Evolutionary conservation across 2,113 vertebrate genomes (phyloP), one percentile per base, ranked within the genome.

Genomic region (Fregata magnificens): DNA sequence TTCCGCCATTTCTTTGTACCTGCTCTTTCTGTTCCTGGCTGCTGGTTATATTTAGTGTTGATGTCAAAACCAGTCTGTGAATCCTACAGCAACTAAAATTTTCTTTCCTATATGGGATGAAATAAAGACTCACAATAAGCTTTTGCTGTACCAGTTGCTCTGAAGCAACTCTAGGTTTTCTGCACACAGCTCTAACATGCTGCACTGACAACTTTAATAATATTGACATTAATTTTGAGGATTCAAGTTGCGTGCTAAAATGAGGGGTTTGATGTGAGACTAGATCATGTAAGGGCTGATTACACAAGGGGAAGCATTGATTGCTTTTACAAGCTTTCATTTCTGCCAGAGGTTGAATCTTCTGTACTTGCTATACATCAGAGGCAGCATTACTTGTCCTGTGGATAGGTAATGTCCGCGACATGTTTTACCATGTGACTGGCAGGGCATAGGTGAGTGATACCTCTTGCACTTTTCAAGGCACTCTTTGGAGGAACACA

Each of bases 161-260:
- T 82, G 59, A 95, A 72, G 11, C 70, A 91, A 5, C 58, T 78
- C 25, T 6, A 32, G 82, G 19, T 38, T 91, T 95, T 93, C 81
- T 83, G 72, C 52, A 73, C 42, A 36, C 49, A 24, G 9, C 67
- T 94, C 58, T 80, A 58, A 87, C 74, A 55, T 22, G 16, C 62
- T 66, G 78, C 55, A 18, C 67, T 38, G 84, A 82, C 65, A 95
- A 65, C 45, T 92, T 93, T 61, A 86, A 81, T 84, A 87, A 92
- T 86, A 90, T 82, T 86, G 69, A 83, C 74, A 79, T 88, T 88
- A 97, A 83, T 95, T 90, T 77, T 91, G 78, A 82, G 61, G 83
- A 74, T 88, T 96, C 93, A 63, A 34, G 40, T 76, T 76, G 85
- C 0, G 1, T 92, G 72, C 67, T 95, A 63, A 93, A 89, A 83